Percentiles rank a stretch among this genome's conserved stretches.
phyloP scores from a whole-genome alignment of 2,888 invertebrate genomes.

The Mesochorus sp. region DNA sequence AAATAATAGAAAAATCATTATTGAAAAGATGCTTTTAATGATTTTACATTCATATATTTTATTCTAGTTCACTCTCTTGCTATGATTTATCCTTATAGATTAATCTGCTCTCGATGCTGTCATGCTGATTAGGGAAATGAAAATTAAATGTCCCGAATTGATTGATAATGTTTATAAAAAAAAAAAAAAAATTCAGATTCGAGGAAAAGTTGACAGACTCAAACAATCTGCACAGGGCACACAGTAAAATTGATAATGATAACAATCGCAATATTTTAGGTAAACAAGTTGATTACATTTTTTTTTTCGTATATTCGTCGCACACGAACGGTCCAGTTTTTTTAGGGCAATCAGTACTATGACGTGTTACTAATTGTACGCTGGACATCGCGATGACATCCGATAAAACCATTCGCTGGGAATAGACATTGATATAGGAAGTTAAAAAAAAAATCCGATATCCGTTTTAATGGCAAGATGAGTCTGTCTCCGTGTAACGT shows the following conservation, averaged over 20 bases:
- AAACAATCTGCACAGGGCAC: slow-evolving; percentile 3
- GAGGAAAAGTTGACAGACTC: too few species aligned
- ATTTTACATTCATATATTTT: too few species aligned
- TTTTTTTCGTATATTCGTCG: slow-evolving; percentile 35
- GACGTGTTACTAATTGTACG: slow-evolving; percentile 49
- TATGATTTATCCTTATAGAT: too few species aligned
- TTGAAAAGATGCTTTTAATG: too few species aligned
- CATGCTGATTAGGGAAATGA: too few species aligned
- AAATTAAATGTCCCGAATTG: too few species aligned
- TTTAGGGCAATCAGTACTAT: slow-evolving; percentile 50
- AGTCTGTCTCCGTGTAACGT: slow-evolving; percentile 27
- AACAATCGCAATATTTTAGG: slow-evolving; percentile 34
- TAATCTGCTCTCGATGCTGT: too few species aligned
- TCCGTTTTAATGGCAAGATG: slow-evolving; percentile 40
- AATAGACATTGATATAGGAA: slow-evolving; percentile 43
- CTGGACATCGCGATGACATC: slow-evolving; percentile 45
- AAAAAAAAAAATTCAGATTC: too few species aligned
- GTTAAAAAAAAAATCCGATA: slow-evolving; percentile 49
- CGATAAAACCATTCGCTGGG: slow-evolving; percentile 38
- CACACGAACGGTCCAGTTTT: slow-evolving; percentile 28
- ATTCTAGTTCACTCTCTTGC: too few species aligned
- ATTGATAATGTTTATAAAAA: too few species aligned
- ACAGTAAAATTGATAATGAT: slow-evolving; percentile 27
- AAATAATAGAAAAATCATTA: too few species aligned
- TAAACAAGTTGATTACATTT: slow-evolving; percentile 48